Base-by-base conservation (phyloP, 2,888 invertebrate species). In the Thymelicus acteon region DNA sequence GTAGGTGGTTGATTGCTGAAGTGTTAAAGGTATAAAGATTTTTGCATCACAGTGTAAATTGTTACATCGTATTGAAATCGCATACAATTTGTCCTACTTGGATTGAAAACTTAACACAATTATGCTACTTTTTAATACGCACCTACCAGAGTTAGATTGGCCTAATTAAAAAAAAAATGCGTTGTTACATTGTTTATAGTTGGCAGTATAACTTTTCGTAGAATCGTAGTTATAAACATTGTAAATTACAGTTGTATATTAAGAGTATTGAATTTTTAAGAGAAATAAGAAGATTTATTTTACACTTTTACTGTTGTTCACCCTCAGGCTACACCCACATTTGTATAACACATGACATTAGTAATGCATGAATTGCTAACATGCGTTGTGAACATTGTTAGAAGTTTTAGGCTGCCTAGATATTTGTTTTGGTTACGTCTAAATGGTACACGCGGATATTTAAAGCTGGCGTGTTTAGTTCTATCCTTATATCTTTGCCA, bases 381-480 rank as follows among this genome's bases (percentile, higher is more conserved):
- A 60, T 40, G 40, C 7, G 54, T 54, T 54, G 52, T 44, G 6
- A 52, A 40, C 8, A 54, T 2, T 12, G 10, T 12, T 8, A 44
- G 44, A 31, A 31, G 31, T 31, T 44, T 44, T 12, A 52, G 15
- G 15, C 7, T 24, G 58, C 37, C 66, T 10, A 66, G 66, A 58
- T 57, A 54, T 58, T 52, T 66, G 66, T 66, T 66, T 66, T 58
- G 15, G 58, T 12, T 37, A 58, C 15, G 47, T 66, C 37, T 48
- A 66, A 66, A 58, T 37, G 57, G 31, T 31, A 47, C 31, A 58
- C 66, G 48, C 47, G 47, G 58, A 58, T 58, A 19, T 66, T 66
- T 66, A 58, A 44, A 37, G 47, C 44, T n/a, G n/a, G 31, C 58
- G 15, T 66, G 47, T 66, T 58, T 48, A 58, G 19, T 19, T 66